Conservation (phyloP, 2,113 vertebrate genomes). For the Cheirogaleus medius region DNA sequence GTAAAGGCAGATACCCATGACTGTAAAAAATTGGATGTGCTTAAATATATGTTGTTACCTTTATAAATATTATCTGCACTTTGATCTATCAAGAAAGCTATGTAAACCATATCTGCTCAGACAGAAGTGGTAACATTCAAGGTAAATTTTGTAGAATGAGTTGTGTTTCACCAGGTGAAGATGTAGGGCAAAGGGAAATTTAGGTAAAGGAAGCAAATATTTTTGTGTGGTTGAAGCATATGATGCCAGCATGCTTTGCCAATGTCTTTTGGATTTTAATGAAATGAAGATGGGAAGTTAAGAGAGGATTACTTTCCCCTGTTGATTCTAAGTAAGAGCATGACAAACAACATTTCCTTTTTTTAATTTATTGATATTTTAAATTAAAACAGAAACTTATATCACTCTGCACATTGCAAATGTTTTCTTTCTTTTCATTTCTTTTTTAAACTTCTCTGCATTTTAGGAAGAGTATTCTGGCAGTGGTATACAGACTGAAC, state of each 20-base stretch:
- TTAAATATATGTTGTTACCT: not conserved
- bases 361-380: not conserved
- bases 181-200: not conserved
- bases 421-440: not conserved
- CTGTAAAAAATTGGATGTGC: not conserved
- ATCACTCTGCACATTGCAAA: not conserved
- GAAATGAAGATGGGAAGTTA: not conserved
- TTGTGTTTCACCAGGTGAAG: not conserved
- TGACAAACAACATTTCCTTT: not conserved
- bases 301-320: not conserved
- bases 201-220: not conserved
- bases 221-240: not conserved
- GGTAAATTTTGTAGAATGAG: not conserved
- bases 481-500: not conserved
- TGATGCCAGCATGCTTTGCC: not conserved
- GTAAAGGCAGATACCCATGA: not conserved
- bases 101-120: not conserved
- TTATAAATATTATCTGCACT: not conserved
- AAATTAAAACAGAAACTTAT: not conserved
- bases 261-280: not conserved
- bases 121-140: not conserved
- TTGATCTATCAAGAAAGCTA: not conserved
- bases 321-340: not conserved
- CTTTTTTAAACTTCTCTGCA: not conserved
- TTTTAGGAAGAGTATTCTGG: not conserved